These are phyloP conservation scores for Chloroceryle inda DNA, from an alignment of 2,797 vertebrate species.

Conservation along the genomic window DNA sequence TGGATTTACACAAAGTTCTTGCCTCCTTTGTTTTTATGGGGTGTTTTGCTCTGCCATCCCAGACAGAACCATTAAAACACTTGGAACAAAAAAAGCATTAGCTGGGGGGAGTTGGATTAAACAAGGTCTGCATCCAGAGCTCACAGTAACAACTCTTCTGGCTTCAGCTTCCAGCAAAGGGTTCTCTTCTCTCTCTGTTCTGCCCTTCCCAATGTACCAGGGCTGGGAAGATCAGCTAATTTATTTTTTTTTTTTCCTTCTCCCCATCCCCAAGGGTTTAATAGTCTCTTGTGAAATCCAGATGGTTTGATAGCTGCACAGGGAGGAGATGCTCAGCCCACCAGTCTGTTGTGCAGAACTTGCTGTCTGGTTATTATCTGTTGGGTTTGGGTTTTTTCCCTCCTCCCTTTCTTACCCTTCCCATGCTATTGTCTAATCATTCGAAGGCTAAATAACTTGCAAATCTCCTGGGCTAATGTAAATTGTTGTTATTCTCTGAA, in stretches of 20 bases:
- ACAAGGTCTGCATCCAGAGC: constrained; percentile 36
- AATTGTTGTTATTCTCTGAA: not conserved
- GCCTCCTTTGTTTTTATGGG: constrained; percentile 16
- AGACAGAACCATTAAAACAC: constrained; percentile 11
- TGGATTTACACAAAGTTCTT: constrained; percentile 33
- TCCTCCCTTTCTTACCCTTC: not conserved
- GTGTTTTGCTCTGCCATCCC: constrained; percentile 32
- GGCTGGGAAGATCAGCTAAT: not conserved
- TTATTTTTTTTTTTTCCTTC: not conserved
- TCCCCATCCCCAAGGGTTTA: not conserved
- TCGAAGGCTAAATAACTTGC: not conserved
- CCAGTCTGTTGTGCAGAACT: not conserved
- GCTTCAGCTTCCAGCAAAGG: constrained; percentile 32
- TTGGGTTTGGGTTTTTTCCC: not conserved
- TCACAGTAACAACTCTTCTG: not conserved
- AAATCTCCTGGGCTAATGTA: not conserved
- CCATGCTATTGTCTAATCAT: not conserved
- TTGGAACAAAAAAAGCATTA: constrained; percentile 2
- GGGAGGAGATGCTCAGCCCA: not conserved
- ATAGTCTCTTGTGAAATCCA: not conserved
- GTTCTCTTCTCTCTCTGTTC: not conserved
- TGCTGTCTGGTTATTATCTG: not conserved
- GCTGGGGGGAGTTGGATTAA: constrained; percentile 6
- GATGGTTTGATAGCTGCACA: not conserved
- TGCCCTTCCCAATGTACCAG: not conserved